Conservation (phyloP, 2,797 vertebrate species). For the Gymnodraco acuticeps region DNA sequence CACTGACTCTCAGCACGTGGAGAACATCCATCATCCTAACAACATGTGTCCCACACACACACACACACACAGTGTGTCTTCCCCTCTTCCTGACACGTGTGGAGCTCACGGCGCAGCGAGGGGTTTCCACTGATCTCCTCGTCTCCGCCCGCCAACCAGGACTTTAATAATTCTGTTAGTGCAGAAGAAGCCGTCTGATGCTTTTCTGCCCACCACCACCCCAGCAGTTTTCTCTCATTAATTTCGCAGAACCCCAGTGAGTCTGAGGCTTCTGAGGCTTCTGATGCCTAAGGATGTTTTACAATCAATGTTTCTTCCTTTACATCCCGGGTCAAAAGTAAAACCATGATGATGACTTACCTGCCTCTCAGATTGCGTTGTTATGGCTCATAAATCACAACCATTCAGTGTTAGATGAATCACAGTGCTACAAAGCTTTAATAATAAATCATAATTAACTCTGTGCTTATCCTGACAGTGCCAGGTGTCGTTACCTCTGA, state of each 20-base stretch:
- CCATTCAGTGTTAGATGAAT: too few species aligned
- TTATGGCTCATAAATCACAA: constrained; percentile 22
- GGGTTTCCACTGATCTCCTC: constrained; percentile 61
- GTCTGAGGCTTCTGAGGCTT: constrained; percentile 46
- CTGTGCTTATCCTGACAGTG: constrained; percentile 5
- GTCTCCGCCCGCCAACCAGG: constrained; percentile 61
- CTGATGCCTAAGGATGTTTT: constrained; percentile 37
- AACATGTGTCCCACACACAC: constrained; percentile 30
- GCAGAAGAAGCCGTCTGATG: constrained; percentile 57
- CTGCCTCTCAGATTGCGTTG: background rate
- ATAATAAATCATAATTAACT: constrained; percentile 58
- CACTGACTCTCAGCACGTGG: constrained; percentile 49
- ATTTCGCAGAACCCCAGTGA: constrained; percentile 67
- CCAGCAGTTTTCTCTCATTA: constrained; percentile 76
- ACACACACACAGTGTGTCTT: background rate
- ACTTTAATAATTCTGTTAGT: constrained; percentile 79
- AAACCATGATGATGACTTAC: constrained; percentile 8
- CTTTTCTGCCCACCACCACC: constrained; percentile 63
- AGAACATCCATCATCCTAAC: constrained; percentile 61
- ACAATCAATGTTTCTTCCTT: constrained; percentile 6
- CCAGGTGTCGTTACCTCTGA: constrained; percentile 31
- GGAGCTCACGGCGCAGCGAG: constrained; percentile 39
- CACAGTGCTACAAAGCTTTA: constrained; percentile 17
- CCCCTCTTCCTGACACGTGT: constrained; percentile 31
- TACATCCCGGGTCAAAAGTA: constrained; percentile 19